Base-by-base conservation (phyloP, 2,888 invertebrate genomes). In the Barypeithes pellucidus region DNA sequence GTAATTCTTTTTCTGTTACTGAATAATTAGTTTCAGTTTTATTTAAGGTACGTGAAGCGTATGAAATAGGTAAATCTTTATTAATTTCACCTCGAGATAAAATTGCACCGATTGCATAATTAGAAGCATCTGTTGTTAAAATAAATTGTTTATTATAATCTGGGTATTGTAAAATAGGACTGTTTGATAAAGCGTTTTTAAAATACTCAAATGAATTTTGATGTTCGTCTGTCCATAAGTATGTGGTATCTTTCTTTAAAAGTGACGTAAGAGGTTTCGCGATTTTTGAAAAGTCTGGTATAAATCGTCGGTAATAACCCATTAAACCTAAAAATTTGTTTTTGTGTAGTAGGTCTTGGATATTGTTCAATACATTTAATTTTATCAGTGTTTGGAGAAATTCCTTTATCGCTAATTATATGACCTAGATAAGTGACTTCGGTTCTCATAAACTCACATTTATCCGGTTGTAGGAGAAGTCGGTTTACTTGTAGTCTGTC, bases 381-480 rank as follows among this genome's bases (percentile, higher is more conserved):
- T 77, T 82, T 82, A 8, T 80, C 78, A 0, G 83, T 83, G 70
- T n/a, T n/a, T 3, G 86, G 85, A 60, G 81, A 82, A 0, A 84
- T 79, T 18, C 82, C 84, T 60, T 84, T 80, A 14, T 68, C 78
- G 0, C 82, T 80, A 1, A 86, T 82, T 1, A 76, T 18, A 83
- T 80, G 84, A 1, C 85, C 85, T 29, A 86, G 65, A 67, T 82
- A 86, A 0, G 80, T 80, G 11, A 85, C 82, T n/a, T n/a, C n/a
- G n/a, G n/a, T n/a, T n/a, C n/a, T 65, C 5, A 83, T 67, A 41
- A 84, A 84, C 77, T 84, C 82, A 43, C 82, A 82, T 75, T 84
- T 84, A 22, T 84, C 83, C 0, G 81, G 67, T 66, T 76, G 74
- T 2, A 76, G 29, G 9, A 71, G n/a, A 24, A 75, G 68, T 18